Evolutionary conservation across 1,140 invertebrate species (phyloP).

Genomic region (Penaeus chinensis): DNA sequence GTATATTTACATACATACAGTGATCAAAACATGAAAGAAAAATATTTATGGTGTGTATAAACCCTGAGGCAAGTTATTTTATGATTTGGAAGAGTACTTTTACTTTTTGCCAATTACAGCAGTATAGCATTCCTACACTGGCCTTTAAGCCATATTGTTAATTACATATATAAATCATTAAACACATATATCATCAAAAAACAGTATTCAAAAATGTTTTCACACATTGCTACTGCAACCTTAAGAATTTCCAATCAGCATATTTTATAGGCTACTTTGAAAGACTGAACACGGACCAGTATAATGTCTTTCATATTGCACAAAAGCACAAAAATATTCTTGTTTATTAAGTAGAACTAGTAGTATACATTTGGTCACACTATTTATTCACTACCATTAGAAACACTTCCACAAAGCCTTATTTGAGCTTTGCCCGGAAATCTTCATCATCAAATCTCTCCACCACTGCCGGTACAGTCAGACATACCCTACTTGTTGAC

Average conservation of each 20-base stretch:
- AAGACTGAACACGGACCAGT: slow-evolving; percentile 30
- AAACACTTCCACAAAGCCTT: too few relatives aligned
- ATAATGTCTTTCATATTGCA: slow-evolving; percentile 26
- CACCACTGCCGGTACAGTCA: slow-evolving; percentile 33
- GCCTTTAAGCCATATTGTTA: not conserved
- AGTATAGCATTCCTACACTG: too few relatives aligned
- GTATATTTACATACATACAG: slow-evolving; percentile 16
- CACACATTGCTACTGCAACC: not conserved
- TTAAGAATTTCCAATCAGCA: not conserved
- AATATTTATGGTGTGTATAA: not conserved
- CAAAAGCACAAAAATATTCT: slow-evolving; percentile 18
- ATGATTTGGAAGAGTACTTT: too few relatives aligned
- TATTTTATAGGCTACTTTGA: slow-evolving; percentile 35
- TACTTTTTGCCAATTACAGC: too few relatives aligned
- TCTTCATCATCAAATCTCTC: slow-evolving; percentile 26
- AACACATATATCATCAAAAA: not conserved
- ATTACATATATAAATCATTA: slow-evolving; percentile 30
- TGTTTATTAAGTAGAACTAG: not conserved
- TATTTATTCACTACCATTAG: slow-evolving; percentile 16
- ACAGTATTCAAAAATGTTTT: not conserved
- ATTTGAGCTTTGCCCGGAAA: too few relatives aligned
- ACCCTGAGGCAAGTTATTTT: too few relatives aligned
- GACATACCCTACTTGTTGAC: slow-evolving; percentile 51
- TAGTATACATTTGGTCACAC: slow-evolving; percentile 29
- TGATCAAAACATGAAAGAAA: not conserved